Percentiles rank a stretch among this genome's conserved stretches.
phyloP scores from a whole-genome alignment of 2,797 vertebrate species.

The Sebastes oblongus region DNA sequence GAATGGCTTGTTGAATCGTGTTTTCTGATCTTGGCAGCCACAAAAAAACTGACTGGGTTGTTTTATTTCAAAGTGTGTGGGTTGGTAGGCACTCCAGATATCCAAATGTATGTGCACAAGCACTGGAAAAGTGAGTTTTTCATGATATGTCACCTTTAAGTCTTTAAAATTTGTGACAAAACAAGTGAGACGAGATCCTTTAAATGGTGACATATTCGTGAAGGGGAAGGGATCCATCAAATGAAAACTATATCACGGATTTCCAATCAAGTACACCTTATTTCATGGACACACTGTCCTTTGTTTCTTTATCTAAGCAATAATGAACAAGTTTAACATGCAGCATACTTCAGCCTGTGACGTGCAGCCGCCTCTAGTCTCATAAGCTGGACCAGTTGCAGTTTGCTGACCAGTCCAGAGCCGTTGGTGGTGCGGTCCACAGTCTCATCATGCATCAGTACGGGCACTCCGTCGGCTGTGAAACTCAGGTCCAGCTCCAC shows the following conservation, averaged over 20 bases:
- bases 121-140: too few species aligned
- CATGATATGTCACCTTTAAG: too few species aligned
- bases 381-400: slow-evolving; percentile 86
- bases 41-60: too few species aligned
- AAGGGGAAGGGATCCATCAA: not conserved
- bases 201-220: not conserved
- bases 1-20: too few species aligned
- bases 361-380: slow-evolving; percentile 88
- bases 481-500: slow-evolving; percentile 94
- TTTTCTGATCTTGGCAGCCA: too few species aligned
- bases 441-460: slow-evolving; percentile 93
- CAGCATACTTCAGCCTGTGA: slow-evolving; percentile 87
- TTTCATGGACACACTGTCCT: not conserved
- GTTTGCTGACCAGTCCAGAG: slow-evolving; percentile 82
- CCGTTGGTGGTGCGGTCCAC: slow-evolving; percentile 93
- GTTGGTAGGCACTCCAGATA: too few species aligned
- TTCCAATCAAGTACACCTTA: too few species aligned
- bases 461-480: slow-evolving; percentile 87
- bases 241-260: too few species aligned
- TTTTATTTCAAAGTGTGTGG: too few species aligned
- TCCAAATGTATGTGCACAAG: not conserved
- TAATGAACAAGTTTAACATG: not conserved
- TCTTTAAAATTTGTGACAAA: not conserved
- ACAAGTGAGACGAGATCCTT: not conserved
- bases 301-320: not conserved